Evolutionary conservation across 2,888 invertebrate genomes (phyloP).

Genomic region (Campoplex nolae): DNA sequence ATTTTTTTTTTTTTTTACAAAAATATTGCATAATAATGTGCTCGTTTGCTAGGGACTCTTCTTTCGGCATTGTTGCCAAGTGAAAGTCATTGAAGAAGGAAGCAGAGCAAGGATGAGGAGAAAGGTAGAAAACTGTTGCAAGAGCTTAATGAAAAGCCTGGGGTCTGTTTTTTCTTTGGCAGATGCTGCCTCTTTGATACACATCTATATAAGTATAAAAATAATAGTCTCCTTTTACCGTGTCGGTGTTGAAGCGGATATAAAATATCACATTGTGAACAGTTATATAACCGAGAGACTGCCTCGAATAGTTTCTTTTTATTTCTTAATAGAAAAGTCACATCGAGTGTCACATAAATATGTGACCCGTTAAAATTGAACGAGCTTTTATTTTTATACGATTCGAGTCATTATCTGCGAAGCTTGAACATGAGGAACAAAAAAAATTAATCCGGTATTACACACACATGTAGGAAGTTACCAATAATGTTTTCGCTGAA

Average conservation of each 20-base stretch:
- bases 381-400: not conserved
- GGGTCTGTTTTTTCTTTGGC: conserved; percentile 48
- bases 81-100: not conserved
- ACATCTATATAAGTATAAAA: not conserved
- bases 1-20: not conserved
- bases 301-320: not conserved
- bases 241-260: conserved; percentile 9
- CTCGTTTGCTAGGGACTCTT: conserved; percentile 4
- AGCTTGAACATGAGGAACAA: not conserved
- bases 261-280: conserved; percentile 27
- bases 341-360: conserved; percentile 8
- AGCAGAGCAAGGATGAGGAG: not conserved
- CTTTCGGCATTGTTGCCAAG: conserved; percentile 8
- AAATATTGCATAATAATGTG: conserved; percentile 15
- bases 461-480: not conserved
- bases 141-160: conserved; percentile 56
- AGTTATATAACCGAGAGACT: conserved; percentile 2
- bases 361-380: conserved; percentile 4
- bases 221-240: not conserved
- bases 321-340: conserved; percentile 23
- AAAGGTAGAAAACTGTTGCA: conserved; percentile 28
- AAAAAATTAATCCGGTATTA: not conserved
- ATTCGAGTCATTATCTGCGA: not conserved
- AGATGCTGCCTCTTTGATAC: conserved; percentile 5
- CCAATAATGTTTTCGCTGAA: not conserved